Evolutionary conservation across 2,797 vertebrate genomes (phyloP).

Genomic region (Megaceryle alcyon): DNA sequence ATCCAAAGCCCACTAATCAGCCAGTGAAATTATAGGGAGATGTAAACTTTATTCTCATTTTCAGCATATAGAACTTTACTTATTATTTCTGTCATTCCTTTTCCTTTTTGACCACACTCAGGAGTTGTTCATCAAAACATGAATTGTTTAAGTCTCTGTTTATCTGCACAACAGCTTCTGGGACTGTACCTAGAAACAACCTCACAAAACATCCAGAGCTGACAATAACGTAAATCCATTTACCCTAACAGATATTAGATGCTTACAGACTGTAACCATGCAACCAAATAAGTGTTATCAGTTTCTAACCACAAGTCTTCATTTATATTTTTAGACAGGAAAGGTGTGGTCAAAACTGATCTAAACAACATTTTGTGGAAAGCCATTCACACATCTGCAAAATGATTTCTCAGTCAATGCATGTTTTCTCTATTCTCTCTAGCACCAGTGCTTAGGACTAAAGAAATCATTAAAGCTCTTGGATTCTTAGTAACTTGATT

Average conservation of each 20-base stretch:
- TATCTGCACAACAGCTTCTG: not conserved
- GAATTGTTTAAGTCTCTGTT: not conserved
- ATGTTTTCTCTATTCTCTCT: conserved; percentile 26
- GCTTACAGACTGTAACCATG: conserved; percentile 44
- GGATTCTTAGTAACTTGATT: not conserved
- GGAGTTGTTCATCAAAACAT: not conserved
- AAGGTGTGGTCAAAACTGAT: conserved; percentile 58
- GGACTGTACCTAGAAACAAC: not conserved
- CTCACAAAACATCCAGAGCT: not conserved
- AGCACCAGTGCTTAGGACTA: not conserved
- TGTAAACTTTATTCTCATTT: not conserved
- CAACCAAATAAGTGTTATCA: conserved; percentile 38
- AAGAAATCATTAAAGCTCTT: not conserved
- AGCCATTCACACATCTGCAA: conserved; percentile 37
- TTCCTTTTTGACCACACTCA: not conserved
- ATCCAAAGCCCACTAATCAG: not conserved
- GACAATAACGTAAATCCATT: not conserved
- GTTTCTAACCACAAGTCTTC: conserved; percentile 42
- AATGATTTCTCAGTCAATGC: conserved; percentile 4
- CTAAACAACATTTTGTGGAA: conserved; percentile 26
- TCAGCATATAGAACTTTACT: not conserved
- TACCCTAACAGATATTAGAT: not conserved
- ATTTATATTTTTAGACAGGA: conserved; percentile 52
- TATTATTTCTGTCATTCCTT: not conserved
- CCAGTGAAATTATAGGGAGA: not conserved